phyloP scores from a whole-genome alignment of 2,888 invertebrate species.

The Caradrina kadenii region DNA sequence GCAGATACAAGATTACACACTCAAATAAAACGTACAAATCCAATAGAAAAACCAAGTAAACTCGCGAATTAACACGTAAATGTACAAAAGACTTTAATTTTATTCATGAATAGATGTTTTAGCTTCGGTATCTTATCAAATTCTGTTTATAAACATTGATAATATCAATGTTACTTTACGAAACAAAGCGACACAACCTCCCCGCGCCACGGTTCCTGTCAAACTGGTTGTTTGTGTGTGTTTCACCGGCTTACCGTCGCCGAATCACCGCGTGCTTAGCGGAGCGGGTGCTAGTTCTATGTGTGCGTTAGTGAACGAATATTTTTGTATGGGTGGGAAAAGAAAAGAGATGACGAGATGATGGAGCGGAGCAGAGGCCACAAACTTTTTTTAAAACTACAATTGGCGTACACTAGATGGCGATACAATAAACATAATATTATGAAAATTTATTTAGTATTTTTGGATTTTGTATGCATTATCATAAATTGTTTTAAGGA shows the following conservation, averaged over 20 bases:
- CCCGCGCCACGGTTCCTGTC: constrained; percentile 72
- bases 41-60: constrained; percentile 74
- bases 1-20: constrained; percentile 86
- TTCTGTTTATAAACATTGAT: constrained; percentile 87
- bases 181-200: constrained; percentile 76
- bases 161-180: constrained; percentile 80
- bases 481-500: too few relatives aligned
- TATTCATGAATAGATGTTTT: constrained; percentile 71
- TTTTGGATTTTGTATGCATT: neutral
- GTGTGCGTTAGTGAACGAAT: constrained; percentile 57
- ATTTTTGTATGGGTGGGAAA: constrained; percentile 50
- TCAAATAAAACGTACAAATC: constrained; percentile 85
- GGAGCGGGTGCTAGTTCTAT: constrained; percentile 18
- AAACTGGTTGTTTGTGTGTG: constrained; percentile 81
- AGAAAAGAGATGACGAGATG: constrained; percentile 14
- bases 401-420: constrained; percentile 51
- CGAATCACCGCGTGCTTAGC: constrained; percentile 37
- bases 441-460: neutral
- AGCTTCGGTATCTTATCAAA: constrained; percentile 69
- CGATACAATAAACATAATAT: constrained; percentile 9
- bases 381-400: constrained; percentile 31
- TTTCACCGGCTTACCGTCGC: neutral
- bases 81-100: constrained; percentile 67
- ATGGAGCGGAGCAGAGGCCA: constrained; percentile 20
- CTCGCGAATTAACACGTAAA: constrained; percentile 63